Conservation (phyloP, 2,797 vertebrate genomes). For the Xenentodon cancila region DNA sequence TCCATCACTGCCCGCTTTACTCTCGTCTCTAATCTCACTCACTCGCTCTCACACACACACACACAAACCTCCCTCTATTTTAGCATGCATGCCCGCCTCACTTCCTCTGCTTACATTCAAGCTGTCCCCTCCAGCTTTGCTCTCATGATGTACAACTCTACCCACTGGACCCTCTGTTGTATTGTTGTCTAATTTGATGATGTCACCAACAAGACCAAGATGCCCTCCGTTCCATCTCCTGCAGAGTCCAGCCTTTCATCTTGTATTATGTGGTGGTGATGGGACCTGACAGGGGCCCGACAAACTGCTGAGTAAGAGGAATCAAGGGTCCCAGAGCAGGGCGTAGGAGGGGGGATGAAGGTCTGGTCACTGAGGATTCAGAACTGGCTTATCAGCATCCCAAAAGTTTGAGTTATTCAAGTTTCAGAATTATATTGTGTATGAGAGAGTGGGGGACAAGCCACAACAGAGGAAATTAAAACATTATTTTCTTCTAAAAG, state of each 20-base stretch:
- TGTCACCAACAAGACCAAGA: constrained; percentile 66
- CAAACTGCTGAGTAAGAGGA: constrained; percentile 72
- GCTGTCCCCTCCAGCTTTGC: constrained; percentile 19
- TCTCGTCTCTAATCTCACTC: constrained; percentile 29
- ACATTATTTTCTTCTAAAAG: too few relatives aligned
- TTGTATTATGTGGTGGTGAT: constrained; percentile 71
- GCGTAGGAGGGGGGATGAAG: neutral
- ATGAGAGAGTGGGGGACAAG: too few relatives aligned
- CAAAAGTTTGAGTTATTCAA: constrained; percentile 1
- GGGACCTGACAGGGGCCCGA: constrained; percentile 66
- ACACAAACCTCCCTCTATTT: constrained; percentile 27
- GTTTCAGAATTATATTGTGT: constrained; percentile 4
- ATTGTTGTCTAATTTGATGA: constrained; percentile 64
- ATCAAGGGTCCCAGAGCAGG: constrained; percentile 36
- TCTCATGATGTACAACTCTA: constrained; percentile 24
- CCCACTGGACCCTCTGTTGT: constrained; percentile 14
- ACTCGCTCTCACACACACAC: constrained; percentile 6
- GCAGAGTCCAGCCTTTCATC: constrained; percentile 67
- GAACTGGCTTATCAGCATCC: constrained; percentile 3
- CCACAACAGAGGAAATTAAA: too few relatives aligned
- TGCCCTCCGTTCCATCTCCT: constrained; percentile 72
- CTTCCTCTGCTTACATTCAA: constrained; percentile 36
- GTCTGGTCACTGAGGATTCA: constrained; percentile 3
- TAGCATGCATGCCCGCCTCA: constrained; percentile 20
- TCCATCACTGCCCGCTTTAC: constrained; percentile 40